Evolutionary conservation across 1,140 invertebrate genomes (phyloP).

Genomic region (Conus betulinus): DNA sequence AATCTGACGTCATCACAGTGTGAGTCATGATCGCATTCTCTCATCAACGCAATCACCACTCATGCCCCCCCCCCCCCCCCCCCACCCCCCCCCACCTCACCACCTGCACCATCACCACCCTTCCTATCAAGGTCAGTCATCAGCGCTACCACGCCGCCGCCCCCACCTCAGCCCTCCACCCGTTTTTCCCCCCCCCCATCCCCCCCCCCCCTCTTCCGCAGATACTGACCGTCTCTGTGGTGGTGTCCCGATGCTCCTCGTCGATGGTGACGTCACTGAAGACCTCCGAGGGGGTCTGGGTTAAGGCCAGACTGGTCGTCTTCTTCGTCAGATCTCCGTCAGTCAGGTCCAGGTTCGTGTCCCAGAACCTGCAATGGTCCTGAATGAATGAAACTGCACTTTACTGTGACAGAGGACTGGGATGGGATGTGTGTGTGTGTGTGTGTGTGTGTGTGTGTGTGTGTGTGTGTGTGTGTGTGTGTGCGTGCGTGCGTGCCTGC

Average conservation of each 20-base stretch:
- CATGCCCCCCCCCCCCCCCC: not conserved
- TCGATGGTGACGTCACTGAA: not conserved
- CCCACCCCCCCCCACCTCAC: not conserved
- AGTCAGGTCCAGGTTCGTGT: conserved; percentile 61
- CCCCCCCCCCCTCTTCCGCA: no score
- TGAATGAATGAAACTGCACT: not conserved
- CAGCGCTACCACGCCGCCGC: not conserved
- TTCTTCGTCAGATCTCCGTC: conserved; percentile 43
- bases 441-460: no score
- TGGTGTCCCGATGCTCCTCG: not conserved
- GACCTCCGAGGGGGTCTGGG: conserved; percentile 58
- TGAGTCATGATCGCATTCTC: no score
- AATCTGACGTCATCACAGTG: no score
- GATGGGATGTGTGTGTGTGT: no score
- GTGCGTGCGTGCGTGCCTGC: no score
- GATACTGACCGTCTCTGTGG: conserved; percentile 1
- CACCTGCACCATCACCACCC: not conserved
- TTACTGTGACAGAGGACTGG: no score
- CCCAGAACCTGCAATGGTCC: conserved; percentile 66
- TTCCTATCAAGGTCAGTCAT: not conserved
- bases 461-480: no score
- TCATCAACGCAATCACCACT: no score
- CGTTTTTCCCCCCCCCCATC: no score
- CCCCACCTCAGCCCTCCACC: no score
- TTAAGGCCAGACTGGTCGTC: conserved; percentile 55